Percentiles rank a stretch among this genome's conserved stretches.
Conservation (phyloP, 2,113 vertebrate species). For the Ptilorrhoa leucosticta region DNA sequence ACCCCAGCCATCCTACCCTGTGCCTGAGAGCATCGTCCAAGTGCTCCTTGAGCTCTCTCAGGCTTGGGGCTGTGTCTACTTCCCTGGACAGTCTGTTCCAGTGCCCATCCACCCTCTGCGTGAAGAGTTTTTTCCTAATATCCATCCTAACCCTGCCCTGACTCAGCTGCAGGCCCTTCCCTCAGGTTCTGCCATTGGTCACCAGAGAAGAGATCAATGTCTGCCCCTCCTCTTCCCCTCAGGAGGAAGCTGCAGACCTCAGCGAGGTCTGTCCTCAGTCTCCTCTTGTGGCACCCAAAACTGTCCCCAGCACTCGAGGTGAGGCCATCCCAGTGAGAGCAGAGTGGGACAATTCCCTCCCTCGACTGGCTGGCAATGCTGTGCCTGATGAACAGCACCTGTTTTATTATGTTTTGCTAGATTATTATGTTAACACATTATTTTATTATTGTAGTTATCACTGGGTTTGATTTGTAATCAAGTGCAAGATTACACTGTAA, state of each 20-base stretch:
- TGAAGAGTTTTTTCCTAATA: background rate
- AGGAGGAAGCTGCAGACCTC: background rate
- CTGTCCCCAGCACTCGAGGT: background rate
- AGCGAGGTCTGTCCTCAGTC: background rate
- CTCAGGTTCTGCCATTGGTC: background rate
- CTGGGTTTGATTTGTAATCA: constrained; percentile 44
- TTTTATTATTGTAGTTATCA: constrained; percentile 20
- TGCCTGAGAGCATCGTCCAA: background rate
- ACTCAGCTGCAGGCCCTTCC: background rate
- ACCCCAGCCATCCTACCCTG: background rate
- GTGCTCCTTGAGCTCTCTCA: background rate
- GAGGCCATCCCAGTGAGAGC: background rate
- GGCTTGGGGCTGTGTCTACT: background rate
- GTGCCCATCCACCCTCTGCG: background rate
- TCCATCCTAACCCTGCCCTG: background rate
- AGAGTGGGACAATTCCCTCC: background rate
- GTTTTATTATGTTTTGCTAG: background rate
- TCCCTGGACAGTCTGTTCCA: background rate
- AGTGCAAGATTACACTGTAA: background rate
- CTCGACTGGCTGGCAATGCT: background rate
- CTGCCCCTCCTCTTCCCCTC: background rate
- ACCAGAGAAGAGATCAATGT: background rate
- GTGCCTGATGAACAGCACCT: background rate
- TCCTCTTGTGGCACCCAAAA: background rate
- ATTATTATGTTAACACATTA: background rate